phyloP scores from a whole-genome alignment of 92 coral and sea anemone species.

The Parazoanthus swiftii region DNA sequence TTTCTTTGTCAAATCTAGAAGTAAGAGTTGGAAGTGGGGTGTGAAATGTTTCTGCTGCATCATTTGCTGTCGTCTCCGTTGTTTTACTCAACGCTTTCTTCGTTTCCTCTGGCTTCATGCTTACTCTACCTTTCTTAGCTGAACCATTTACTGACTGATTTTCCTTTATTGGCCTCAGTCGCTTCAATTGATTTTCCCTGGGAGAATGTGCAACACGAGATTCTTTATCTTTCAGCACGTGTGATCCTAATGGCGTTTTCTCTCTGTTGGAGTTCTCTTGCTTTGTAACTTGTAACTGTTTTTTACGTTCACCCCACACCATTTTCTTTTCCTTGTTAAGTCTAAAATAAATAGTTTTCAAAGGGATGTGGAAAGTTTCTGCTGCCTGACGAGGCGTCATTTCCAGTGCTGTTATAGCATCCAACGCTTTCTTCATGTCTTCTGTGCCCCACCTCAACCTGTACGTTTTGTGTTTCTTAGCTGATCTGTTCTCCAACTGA shows the following conservation, averaged over 20 bases:
- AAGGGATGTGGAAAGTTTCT: background rate
- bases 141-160: background rate
- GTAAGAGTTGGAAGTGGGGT: background rate
- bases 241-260: background rate
- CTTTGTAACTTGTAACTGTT: too few species aligned
- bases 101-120: background rate
- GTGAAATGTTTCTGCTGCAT: background rate
- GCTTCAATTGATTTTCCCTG: background rate
- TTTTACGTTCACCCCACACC: too few species aligned
- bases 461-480: background rate
- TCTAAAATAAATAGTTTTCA: too few species aligned
- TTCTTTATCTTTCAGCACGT: background rate
- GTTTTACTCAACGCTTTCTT: background rate
- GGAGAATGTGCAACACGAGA: background rate
- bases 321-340: too few species aligned
- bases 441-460: background rate
- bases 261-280: too few species aligned
- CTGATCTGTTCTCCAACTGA: too few species aligned
- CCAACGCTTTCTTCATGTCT: background rate
- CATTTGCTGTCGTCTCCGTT: background rate
- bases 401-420: background rate
- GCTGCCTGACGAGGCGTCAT: background rate
- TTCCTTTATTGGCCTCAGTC: background rate
- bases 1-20: too few species aligned
- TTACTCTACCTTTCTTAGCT: background rate